Conservation (phyloP, 2,797 vertebrate species). For the Halcyon chelicuti region DNA sequence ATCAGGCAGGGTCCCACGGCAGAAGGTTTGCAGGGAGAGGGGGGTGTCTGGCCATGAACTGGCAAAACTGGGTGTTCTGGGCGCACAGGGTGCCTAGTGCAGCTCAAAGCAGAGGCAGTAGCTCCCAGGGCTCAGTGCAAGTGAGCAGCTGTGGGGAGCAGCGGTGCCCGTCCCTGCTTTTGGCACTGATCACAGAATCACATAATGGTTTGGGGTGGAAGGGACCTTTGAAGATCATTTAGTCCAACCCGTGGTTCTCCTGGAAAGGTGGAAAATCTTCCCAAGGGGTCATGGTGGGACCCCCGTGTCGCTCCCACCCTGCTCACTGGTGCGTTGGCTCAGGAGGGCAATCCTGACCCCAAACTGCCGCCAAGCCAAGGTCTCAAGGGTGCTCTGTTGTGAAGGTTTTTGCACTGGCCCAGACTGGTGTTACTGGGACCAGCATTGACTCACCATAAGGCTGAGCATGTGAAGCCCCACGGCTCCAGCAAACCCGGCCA, state of each 20-base stretch:
- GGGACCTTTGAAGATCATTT: not conserved
- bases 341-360: not conserved
- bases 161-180: not conserved
- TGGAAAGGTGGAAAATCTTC: not conserved
- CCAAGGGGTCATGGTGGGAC: not conserved
- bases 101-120: not conserved
- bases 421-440: not conserved
- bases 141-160: rapidly evolving
- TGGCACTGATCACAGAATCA: not conserved
- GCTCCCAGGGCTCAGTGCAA: not conserved
- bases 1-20: rapidly evolving
- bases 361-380: not conserved
- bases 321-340: not conserved
- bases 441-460: not conserved
- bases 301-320: rapidly evolving
- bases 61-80: not conserved
- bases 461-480: not conserved
- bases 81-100: too few relatives aligned
- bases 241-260: not conserved
- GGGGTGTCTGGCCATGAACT: rapidly evolving
- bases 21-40: not conserved
- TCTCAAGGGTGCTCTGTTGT: not conserved
- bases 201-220: not conserved
- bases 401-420: not conserved
- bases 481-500: not conserved